These are phyloP conservation scores for Suricata suricatta DNA, from an alignment of 2,113 vertebrate species.

Conservation along the genomic window DNA sequence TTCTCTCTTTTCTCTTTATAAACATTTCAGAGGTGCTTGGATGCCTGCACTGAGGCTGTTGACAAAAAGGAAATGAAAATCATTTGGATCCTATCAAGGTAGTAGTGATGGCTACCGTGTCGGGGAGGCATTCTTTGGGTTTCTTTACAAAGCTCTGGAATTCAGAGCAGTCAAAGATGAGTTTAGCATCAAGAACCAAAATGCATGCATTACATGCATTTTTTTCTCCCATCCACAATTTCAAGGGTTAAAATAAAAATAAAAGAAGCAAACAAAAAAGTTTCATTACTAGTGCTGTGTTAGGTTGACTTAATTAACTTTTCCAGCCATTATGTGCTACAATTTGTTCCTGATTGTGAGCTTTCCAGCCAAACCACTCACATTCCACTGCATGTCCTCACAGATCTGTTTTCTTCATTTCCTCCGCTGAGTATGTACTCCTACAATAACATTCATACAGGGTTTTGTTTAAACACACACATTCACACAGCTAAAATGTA, in stretches of 20 bases:
- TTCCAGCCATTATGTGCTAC: slow-evolving; percentile 63
- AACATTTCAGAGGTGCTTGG: neutral
- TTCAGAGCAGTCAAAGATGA: slow-evolving; percentile 66
- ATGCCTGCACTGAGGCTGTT: neutral
- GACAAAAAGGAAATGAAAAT: neutral
- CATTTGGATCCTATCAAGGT: neutral
- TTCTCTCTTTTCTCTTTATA: neutral
- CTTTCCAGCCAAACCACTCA: slow-evolving; percentile 47
- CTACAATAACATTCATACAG: slow-evolving; percentile 15
- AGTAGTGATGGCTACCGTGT: neutral
- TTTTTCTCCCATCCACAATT: neutral
- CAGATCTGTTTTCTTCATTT: slow-evolving; percentile 68
- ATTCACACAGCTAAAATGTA: neutral
- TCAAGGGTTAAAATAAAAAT: slow-evolving; percentile 31
- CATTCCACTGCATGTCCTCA: slow-evolving; percentile 68
- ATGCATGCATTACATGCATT: neutral
- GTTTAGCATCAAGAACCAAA: slow-evolving; percentile 44
- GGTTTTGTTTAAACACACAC: slow-evolving; percentile 51
- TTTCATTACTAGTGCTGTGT: slow-evolving; percentile 43
- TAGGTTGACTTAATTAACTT: slow-evolving; percentile 58
- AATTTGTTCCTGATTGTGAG: slow-evolving; percentile 60
- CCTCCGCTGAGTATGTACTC: slow-evolving; percentile 61
- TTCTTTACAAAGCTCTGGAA: slow-evolving; percentile 66
- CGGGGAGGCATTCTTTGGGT: slow-evolving; percentile 24
- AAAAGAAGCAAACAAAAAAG: neutral